Base-by-base conservation (phyloP, 2,113 vertebrate species). In the Callipepla squamata region DNA sequence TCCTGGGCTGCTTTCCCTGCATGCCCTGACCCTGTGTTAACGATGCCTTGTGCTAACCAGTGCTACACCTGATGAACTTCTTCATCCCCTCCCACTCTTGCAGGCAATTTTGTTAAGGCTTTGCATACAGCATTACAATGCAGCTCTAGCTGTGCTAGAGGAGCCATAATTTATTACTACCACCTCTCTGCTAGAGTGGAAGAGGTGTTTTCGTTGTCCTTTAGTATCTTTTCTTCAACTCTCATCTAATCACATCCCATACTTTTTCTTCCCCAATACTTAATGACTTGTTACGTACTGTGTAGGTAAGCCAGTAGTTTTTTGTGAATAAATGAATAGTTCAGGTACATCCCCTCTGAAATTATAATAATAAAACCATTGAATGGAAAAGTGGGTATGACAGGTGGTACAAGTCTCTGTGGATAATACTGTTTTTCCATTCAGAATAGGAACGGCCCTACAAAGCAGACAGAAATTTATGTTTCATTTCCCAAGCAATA, bases 241-340 rank as follows among this genome's bases (percentile, higher is more conserved):
- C 51, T 85, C 80, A 53, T 50, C 93, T 95, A 94, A 95, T 95
- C 82, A 5, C 69, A 83, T 88, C 83, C 68, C 65, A 58, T 69
- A 1, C 44, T 62, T 66, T 75, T 67, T 91, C 73, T 36, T 26
- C 4, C 62, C 53, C 86, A 51, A 58, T 84, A 66, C n/a, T 61
- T 96, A 94, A 94, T 95, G 92, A 85, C 44, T 78, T 75, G 74
- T 89, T 90, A 30, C 16, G 9, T 51, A 69, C 59, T 2, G 0
- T 18, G 57, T 61, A 90, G 61, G 90, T 91, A 90, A 90, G 91
- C 61, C 79, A 68, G 8, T n/a, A 77, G 76, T 90, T 73, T 68
- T 90, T 90, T 94, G 87, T 93, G 69, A 93, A 78, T 26, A 72
- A 80, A 50, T 23, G n/a, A 88, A 68, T 32, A 91, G 69, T 83